Conservation (phyloP, 64 coral and sea anemone species). For the Astreopora myriophthalma region DNA sequence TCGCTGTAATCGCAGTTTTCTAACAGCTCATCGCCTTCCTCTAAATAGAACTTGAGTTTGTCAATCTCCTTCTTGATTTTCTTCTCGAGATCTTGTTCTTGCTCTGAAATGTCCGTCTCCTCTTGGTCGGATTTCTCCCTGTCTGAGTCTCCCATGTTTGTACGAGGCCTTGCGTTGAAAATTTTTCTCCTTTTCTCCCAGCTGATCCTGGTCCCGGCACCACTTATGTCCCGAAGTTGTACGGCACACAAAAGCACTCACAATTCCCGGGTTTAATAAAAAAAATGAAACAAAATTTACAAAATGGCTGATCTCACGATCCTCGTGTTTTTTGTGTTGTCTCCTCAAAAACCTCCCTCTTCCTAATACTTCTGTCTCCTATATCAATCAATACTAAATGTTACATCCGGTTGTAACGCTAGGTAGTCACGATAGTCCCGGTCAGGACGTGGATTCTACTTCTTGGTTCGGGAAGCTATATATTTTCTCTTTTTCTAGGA, state of each 20-base stretch:
- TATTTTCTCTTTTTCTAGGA: no score
- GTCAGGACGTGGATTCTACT: no score
- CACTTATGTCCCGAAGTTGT: slow-evolving; percentile 18
- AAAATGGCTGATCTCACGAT: background rate
- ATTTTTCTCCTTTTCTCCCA: slow-evolving; percentile 26
- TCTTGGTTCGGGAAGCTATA: no score
- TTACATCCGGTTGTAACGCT: background rate
- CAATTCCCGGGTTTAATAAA: background rate
- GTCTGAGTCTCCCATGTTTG: slow-evolving; percentile 1
- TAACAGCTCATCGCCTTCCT: slow-evolving; percentile 46
- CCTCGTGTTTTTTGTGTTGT: background rate
- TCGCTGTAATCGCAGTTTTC: slow-evolving; percentile 19
- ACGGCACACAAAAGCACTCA: background rate
- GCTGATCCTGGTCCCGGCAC: slow-evolving; percentile 60
- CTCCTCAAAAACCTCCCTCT: background rate
- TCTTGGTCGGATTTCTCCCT: slow-evolving; percentile 41
- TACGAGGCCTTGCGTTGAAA: slow-evolving; percentile 38
- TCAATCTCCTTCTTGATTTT: slow-evolving; percentile 69
- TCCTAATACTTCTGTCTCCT: background rate
- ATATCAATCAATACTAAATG: background rate
- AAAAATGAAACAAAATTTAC: background rate
- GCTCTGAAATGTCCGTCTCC: slow-evolving; percentile 5
- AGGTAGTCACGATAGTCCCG: background rate
- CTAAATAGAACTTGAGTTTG: slow-evolving; percentile 57
- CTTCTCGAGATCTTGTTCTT: slow-evolving; percentile 57